These are phyloP conservation scores for Amblyjoppa proteus DNA, from an alignment of 2,888 invertebrate genomes.

Conservation along the genomic window DNA sequence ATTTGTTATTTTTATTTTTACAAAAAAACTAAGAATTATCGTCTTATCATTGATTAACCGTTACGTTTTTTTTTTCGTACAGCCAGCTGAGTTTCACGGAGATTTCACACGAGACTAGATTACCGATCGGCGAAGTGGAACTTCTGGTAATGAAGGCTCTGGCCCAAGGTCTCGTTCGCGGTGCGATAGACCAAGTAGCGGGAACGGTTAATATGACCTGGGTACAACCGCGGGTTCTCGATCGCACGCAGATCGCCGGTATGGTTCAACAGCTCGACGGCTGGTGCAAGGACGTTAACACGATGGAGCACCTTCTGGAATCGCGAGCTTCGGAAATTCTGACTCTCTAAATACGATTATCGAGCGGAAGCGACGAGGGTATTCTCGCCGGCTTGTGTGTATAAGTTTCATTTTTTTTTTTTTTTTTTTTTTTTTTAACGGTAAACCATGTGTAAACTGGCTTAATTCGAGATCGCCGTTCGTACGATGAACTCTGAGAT, in stretches of 20 bases:
- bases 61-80: constrained; percentile 41
- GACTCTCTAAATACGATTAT: constrained; percentile 86
- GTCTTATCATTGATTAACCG: not conserved
- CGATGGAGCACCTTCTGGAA: constrained; percentile 91
- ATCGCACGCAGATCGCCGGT: constrained; percentile 88
- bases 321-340: constrained; percentile 92
- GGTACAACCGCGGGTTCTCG: constrained; percentile 94
- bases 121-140: constrained; percentile 95
- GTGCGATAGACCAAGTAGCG: constrained; percentile 97
- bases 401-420: constrained; percentile 11
- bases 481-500: constrained; percentile 22
- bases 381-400: constrained; percentile 7
- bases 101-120: constrained; percentile 94
- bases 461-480: not conserved
- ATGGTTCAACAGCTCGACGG: constrained; percentile 90
- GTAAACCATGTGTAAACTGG: not conserved
- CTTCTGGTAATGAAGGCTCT: constrained; percentile 98
- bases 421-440: not conserved
- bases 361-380: not conserved
- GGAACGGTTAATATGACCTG: constrained; percentile 92
- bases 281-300: constrained; percentile 91
- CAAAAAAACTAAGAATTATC: not conserved
- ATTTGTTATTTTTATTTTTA: constrained; percentile 6
- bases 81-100: constrained; percentile 95
- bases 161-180: constrained; percentile 96